Conservation (phyloP, 37 sponge, comb jelly and placozoan genomes). For the Chondrilla cf. caribensis region DNA sequence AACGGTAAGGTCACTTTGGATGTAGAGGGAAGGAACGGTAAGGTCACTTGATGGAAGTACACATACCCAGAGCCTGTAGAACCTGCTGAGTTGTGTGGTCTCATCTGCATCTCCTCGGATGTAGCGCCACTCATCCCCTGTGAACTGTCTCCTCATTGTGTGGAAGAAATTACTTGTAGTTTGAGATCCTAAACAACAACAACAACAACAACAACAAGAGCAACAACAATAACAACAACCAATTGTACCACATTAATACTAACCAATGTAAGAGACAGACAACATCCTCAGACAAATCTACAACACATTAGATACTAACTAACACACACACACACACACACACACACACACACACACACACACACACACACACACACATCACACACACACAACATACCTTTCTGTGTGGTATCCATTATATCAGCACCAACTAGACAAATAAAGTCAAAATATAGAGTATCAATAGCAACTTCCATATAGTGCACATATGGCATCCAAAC, state of each 20-base stretch:
- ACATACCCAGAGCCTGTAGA: conserved; percentile 80
- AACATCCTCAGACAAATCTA: too few relatives aligned
- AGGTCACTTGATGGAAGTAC: too few relatives aligned
- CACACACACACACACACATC: not conserved
- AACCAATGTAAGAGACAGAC: too few relatives aligned
- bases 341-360: not conserved
- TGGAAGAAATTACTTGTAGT: conserved; percentile 59
- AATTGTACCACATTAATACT: too few relatives aligned
- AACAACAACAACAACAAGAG: too few relatives aligned
- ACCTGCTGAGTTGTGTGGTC: conserved; percentile 46
- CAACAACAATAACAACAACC: too few relatives aligned
- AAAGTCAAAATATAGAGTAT: not conserved
- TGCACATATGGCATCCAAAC: too few relatives aligned
- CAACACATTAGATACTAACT: too few relatives aligned
- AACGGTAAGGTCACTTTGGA: too few relatives aligned
- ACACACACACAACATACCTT: conserved; percentile 40
- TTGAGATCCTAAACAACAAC: not conserved
- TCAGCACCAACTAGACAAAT: conserved; percentile 76
- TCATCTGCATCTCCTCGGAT: conserved; percentile 41
- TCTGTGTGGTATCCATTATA: conserved; percentile 71
- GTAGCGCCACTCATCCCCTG: conserved; percentile 60
- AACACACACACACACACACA: too few relatives aligned
- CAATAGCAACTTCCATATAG: too few relatives aligned
- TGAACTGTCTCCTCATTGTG: conserved; percentile 84
- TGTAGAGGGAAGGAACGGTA: too few relatives aligned